Evolutionary conservation across 1,140 invertebrate species (phyloP), one percentile per base, ranked within the genome.

Genomic region (Zaprionus ghesquierei): DNA sequence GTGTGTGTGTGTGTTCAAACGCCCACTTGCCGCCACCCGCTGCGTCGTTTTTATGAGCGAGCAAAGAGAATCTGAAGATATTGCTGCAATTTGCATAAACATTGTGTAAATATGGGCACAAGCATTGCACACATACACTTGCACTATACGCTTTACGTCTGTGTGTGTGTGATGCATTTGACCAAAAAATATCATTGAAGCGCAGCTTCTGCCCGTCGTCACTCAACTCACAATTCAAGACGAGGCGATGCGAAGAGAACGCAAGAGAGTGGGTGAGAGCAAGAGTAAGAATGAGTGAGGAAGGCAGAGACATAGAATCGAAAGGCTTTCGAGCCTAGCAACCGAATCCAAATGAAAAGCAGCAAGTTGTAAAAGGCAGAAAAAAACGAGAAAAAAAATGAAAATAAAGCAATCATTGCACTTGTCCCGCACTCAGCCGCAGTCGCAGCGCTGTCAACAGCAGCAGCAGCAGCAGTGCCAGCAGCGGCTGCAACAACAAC

Each of bases 371-470:
- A 62, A 72, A 82, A 69, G 58, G 59, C 44, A 65, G 59, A 38
- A 66, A 59, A 33, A 15, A 33, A 22, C 41, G 25, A 35, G 22
- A 35, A 10, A 44, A 20, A 64, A 62, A 55, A 66, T 58, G 62
- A 54, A 77, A 77, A 80, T 74, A 80, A 80, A 85, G 81, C 81
- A 85, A 85, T 85, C 81, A 85, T 85, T 85, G 81, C 81, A 85
- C 81, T 85, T 85, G 81, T 77, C 69, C 64, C 77, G 27, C 62
- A 54, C 56, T 62, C 64, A 66, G 69, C 64, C 31, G 50, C 60
- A 61, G 38, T 18, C n/a, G 46, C 27, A 53, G 33, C 55, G 33
- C 27, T n/a, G 38, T 35, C 62, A 51, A 22, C 64, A 66, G 74
- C 60, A 38, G 50, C 59, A 58, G 31, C 18, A 15, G 35, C 20